phyloP scores from a whole-genome alignment of 1,140 invertebrate genomes.

The Dufourea novaeangliae region DNA sequence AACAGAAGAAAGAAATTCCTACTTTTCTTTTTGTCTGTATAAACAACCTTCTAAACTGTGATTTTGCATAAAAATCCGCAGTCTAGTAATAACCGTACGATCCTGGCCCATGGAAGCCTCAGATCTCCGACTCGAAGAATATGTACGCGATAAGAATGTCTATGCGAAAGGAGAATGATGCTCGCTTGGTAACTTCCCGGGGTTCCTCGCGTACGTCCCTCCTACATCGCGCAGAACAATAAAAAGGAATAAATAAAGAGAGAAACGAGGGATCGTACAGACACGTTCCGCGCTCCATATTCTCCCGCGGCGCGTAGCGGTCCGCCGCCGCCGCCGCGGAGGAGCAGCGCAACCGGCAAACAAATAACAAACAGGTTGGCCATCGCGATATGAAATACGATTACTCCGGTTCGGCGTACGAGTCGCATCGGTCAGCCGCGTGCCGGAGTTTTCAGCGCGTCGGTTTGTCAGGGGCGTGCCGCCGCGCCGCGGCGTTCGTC shows the following conservation, averaged over 20 bases:
- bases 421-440: conserved; percentile 63
- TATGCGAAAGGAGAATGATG: too few species aligned
- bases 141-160: too few species aligned
- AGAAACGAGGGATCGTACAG: not conserved
- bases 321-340: not conserved
- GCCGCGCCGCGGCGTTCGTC: conserved; percentile 1
- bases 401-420: conserved; percentile 65
- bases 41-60: too few species aligned
- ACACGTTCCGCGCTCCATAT: not conserved
- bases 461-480: conserved; percentile 59
- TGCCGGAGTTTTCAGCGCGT: conserved; percentile 64
- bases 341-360: conserved; percentile 18
- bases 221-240: too few species aligned
- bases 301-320: conserved; percentile 23
- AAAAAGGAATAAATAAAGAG: not conserved
- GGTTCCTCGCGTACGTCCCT: not conserved
- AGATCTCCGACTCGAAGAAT: too few species aligned
- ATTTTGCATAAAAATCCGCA: too few species aligned
- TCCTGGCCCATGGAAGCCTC: too few species aligned
- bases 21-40: too few species aligned
- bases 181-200: not conserved
- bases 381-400: conserved; percentile 67
- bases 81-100: too few species aligned
- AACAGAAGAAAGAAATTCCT: too few species aligned
- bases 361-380: conserved; percentile 64